phyloP scores from a whole-genome alignment of 2,888 invertebrate species.

The Orchestes rusci region DNA sequence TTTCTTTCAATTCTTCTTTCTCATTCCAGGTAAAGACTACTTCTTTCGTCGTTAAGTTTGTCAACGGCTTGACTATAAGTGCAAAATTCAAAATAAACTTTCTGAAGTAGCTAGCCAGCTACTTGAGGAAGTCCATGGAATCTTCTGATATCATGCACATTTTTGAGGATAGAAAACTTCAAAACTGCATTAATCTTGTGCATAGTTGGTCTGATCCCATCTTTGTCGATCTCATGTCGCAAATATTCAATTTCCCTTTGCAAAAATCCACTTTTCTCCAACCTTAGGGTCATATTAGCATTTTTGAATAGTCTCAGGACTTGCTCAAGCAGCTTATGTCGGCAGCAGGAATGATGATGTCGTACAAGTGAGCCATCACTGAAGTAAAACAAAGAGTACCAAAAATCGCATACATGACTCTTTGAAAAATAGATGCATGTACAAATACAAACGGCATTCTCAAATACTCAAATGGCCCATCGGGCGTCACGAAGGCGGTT shows the following conservation, averaged over 20 bases:
- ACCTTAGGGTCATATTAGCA: background rate
- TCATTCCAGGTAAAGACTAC: background rate
- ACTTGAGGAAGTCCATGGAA: constrained; percentile 11
- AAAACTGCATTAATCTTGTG: background rate
- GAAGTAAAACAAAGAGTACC: constrained; percentile 3
- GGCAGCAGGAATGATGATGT: constrained; percentile 18
- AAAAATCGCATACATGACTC: constrained; percentile 5
- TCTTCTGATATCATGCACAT: background rate
- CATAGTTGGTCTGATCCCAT: background rate
- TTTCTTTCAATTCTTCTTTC: background rate
- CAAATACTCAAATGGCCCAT: constrained; percentile 22
- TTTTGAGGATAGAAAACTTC: background rate
- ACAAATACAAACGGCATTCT: constrained; percentile 17
- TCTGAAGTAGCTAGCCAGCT: constrained; percentile 8
- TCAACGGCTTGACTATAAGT: background rate
- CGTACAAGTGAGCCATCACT: constrained; percentile 15
- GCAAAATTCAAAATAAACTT: constrained; percentile 1
- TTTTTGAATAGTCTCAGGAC: constrained; percentile 8
- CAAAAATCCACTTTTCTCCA: constrained; percentile 2
- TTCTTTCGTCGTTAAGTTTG: background rate
- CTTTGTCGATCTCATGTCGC: background rate
- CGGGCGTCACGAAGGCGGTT: constrained; percentile 23
- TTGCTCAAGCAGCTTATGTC: constrained; percentile 9
- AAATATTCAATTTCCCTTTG: background rate
- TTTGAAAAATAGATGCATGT: constrained; percentile 15